A percentile compares a stretch with the other conserved stretches of the same genome.
phyloP scores from a whole-genome alignment of 2,797 vertebrate genomes.

The Bradypus variegatus region DNA sequence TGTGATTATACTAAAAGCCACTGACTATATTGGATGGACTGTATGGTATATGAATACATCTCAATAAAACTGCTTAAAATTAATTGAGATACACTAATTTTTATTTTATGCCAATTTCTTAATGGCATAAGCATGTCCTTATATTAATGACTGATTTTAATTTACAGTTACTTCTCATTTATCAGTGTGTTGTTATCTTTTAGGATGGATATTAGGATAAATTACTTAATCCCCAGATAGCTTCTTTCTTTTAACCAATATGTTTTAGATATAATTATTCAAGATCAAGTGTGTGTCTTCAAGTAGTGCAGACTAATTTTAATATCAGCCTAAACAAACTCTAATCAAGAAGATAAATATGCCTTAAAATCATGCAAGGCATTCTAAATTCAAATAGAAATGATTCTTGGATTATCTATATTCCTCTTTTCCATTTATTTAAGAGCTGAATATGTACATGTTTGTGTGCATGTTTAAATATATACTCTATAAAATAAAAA shows the following conservation, averaged over 20 bases:
- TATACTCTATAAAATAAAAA: slow-evolving; percentile 40
- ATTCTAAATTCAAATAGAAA: slow-evolving; percentile 57
- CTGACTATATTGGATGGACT: too few species aligned
- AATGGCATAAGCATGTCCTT: slow-evolving; percentile 40
- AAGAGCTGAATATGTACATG: slow-evolving; percentile 22
- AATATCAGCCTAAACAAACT: slow-evolving; percentile 58
- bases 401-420: slow-evolving; percentile 23
- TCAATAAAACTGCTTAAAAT: not conserved
- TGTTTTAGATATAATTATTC: slow-evolving; percentile 39
- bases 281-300: slow-evolving; percentile 52
- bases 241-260: slow-evolving; percentile 37
- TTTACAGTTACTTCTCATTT: slow-evolving; percentile 52
- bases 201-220: slow-evolving; percentile 32
- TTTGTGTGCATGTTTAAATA: slow-evolving; percentile 34
- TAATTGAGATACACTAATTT: slow-evolving; percentile 30
- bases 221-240: slow-evolving; percentile 44
- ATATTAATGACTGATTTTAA: slow-evolving; percentile 54
- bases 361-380: slow-evolving; percentile 44
- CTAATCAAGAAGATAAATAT: slow-evolving; percentile 63
- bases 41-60: too few species aligned
- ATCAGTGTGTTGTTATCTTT: slow-evolving; percentile 38
- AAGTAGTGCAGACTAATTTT: slow-evolving; percentile 56
- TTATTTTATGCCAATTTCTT: slow-evolving; percentile 34
- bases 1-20: too few species aligned
- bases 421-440: slow-evolving; percentile 37